These are phyloP conservation scores for Tautogolabrus adspersus DNA, from an alignment of 2,113 vertebrate genomes.

Conservation along the genomic window DNA sequence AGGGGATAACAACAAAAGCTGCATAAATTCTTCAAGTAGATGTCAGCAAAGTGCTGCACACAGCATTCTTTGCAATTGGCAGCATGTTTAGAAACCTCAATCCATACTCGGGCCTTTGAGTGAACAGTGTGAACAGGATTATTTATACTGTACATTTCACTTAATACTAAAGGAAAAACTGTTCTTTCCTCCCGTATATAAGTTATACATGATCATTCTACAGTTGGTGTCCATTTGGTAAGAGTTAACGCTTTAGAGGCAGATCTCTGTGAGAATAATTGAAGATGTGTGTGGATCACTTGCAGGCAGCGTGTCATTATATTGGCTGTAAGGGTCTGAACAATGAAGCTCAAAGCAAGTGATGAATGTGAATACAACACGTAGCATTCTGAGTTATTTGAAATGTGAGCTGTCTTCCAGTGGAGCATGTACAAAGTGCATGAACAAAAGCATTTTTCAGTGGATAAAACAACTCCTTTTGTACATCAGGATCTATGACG, in stretches of 20 bases:
- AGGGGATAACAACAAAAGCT: conserved; percentile 62
- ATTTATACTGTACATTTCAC: conserved; percentile 13
- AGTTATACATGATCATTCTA: conserved; percentile 2
- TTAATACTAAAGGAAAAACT: conserved; percentile 1
- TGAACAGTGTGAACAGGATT: conserved; percentile 11
- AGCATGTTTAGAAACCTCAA: conserved; percentile 35
- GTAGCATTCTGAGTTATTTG: conserved; percentile 36
- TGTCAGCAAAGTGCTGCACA: conserved; percentile 56
- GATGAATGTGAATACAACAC: conserved; percentile 46
- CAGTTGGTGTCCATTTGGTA: conserved; percentile 12
- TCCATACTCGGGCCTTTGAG: conserved; percentile 15
- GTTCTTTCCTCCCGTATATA: neutral
- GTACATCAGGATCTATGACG: conserved; percentile 63
- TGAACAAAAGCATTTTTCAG: conserved; percentile 71
- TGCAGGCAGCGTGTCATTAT: conserved; percentile 20
- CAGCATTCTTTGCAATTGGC: conserved; percentile 46
- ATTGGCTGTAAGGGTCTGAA: conserved; percentile 2
- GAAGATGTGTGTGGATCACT: conserved; percentile 18
- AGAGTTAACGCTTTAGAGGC: conserved; percentile 6
- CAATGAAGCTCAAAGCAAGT: conserved; percentile 10
- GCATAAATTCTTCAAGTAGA: conserved; percentile 57
- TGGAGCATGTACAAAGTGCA: conserved; percentile 79
- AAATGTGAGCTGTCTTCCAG: conserved; percentile 72
- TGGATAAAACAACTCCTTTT: conserved; percentile 65
- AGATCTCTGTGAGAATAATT: conserved; percentile 10